Percentiles rank a stretch among this genome's conserved stretches.
These are phyloP conservation scores for Ascaphus truei DNA, from an alignment of 2,113 vertebrate genomes.

Conservation along the genomic window DNA sequence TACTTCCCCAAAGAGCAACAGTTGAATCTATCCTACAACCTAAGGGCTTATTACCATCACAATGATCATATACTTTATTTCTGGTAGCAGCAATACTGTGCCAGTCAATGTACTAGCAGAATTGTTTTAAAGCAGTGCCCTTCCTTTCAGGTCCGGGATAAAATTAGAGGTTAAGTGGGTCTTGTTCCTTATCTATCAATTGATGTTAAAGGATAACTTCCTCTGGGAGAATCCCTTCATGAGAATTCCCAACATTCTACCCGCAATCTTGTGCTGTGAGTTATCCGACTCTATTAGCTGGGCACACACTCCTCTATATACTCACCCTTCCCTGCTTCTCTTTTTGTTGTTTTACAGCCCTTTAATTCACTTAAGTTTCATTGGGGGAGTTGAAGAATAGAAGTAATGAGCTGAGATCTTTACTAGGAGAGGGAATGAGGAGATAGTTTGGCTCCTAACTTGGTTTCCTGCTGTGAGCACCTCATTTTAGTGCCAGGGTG, in stretches of 20 bases:
- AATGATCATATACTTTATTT: no score
- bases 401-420: slow-evolving; percentile 46
- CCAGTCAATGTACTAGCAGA: no score
- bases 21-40: no score
- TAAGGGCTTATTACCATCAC: no score
- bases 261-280: no score
- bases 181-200: neutral
- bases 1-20: no score
- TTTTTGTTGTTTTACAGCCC: slow-evolving; percentile 41
- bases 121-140: neutral
- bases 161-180: neutral
- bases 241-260: slow-evolving; percentile 1
- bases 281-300: slow-evolving; percentile 26
- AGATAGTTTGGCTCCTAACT: slow-evolving; percentile 27
- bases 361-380: slow-evolving; percentile 42
- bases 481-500: slow-evolving; percentile 47
- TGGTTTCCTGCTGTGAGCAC: slow-evolving; percentile 32
- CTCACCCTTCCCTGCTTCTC: slow-evolving; percentile 25
- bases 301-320: neutral
- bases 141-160: neutral
- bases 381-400: slow-evolving; percentile 38
- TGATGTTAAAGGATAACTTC: neutral
- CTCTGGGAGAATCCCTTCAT: neutral
- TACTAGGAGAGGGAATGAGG: slow-evolving; percentile 36
- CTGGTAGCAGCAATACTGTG: no score